Percentiles rank a stretch among this genome's conserved stretches.
Evolutionary conservation across 1,140 invertebrate species (phyloP).

Genomic region (Carposina sasakii): DNA sequence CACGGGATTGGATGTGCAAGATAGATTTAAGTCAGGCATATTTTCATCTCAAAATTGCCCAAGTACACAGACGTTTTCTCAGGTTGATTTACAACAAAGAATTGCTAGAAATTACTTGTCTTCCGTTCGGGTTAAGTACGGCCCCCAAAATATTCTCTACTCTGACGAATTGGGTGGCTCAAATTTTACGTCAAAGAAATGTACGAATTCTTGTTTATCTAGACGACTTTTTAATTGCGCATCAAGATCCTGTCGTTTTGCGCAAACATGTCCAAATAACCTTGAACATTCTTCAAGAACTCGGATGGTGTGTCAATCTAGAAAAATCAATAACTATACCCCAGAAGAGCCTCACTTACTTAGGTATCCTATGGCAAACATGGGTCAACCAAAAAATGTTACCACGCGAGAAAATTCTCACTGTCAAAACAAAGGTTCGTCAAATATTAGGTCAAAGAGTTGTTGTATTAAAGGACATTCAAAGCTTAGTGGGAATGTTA

Average conservation of each 20-base stretch:
- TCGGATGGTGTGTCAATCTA: conserved; percentile 22
- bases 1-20: conserved; percentile 23
- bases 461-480: conserved; percentile 23
- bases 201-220: conserved; percentile 30
- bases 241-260: conserved; percentile 4
- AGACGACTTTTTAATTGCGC: conserved; percentile 22
- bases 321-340: conserved; percentile 14
- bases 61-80: conserved; percentile 20
- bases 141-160: conserved; percentile 25
- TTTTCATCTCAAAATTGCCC: conserved; percentile 48
- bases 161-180: conserved; percentile 32
- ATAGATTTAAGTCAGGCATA: conserved; percentile 30
- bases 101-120: conserved; percentile 28
- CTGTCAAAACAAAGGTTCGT: conserved; percentile 4
- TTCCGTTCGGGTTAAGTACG: conserved; percentile 25
- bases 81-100: conserved; percentile 19
- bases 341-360: conserved; percentile 16
- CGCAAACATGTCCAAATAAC: conserved; percentile 2
- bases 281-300: conserved; percentile 8
- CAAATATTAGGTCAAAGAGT: conserved; percentile 6
- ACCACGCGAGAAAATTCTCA: conserved; percentile 17
- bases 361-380: conserved; percentile 30
- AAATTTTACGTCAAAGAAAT: conserved; percentile 20
- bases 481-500: conserved; percentile 27
- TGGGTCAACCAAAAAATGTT: conserved; percentile 24